Evolutionary conservation across 53 echinoderm and acorn worm genomes (phyloP), one percentile per base, ranked within the genome.

Genomic region (Apostichopus leukothele): DNA sequence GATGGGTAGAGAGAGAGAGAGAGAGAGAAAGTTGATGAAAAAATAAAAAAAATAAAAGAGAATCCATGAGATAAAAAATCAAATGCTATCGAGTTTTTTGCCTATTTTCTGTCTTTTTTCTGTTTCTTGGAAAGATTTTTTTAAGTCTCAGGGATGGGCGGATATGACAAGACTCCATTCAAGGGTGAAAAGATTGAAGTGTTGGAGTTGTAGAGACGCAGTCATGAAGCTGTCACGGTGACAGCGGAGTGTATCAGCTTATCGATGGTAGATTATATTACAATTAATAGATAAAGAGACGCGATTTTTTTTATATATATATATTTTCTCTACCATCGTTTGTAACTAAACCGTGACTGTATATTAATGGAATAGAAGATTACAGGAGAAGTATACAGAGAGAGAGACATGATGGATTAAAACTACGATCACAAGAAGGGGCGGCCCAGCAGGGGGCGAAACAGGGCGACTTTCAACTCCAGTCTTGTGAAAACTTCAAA

Each of bases 161-260:
- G 83, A 81, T 52, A 21, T 52, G 83, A 55, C 83, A 54, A 54
- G 57, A 81, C 83, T n/a, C 22, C 55, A 55, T 19, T 57, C 21
- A 21, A 54, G 83, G 53, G 83, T 81, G 83, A 81, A 81, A 81
- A 53, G 77, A 52, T 51, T 22, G 77, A 76, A 76, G 52, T 76
- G 77, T 26, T 76, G 18, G 71, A 71, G 18, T 4, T n/a, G 18
- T 6, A 71, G 14, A 71, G 18, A 71, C 63, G 16, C 63, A 63
- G 63, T 63, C 12, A 63, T 63, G 16, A 63, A 63, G 63, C 16
- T 16, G 16, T 63, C 11, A 63, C 11, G 12, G n/a, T 71, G 71
- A 71, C 71, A 71, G 71, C 71, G 0, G 20, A 18, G 18, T 71
- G 18, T 71, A 71, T 71, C 71, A 16, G 18, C 6, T 71, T 71